Evolutionary conservation across 2,797 vertebrate genomes (phyloP).

Genomic region (Triplophysa bombifrons): DNA sequence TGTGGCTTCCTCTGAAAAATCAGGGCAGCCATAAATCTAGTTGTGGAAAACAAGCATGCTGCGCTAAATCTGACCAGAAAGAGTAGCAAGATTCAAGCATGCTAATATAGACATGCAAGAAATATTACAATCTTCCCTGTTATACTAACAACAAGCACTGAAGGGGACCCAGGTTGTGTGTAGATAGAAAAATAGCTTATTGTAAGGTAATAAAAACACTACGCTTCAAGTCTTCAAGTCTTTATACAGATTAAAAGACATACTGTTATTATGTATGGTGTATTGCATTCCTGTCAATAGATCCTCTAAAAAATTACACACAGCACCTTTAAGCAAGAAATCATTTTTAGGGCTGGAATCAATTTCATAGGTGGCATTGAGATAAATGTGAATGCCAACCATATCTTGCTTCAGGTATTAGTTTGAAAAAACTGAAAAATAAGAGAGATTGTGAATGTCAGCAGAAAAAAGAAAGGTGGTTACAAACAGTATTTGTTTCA

Average conservation of each 20-base stretch:
- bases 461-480: too few species aligned
- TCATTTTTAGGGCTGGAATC: background rate
- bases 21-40: background rate
- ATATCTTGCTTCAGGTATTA: background rate
- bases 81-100: background rate
- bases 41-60: background rate
- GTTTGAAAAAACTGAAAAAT: background rate
- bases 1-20: conserved; percentile 20
- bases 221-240: too few species aligned
- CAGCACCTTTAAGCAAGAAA: background rate
- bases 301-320: too few species aligned
- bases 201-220: too few species aligned
- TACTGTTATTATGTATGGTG: too few species aligned
- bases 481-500: too few species aligned
- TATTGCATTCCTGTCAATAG: too few species aligned
- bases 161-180: too few species aligned
- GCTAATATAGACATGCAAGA: too few species aligned
- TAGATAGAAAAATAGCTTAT: background rate
- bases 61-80: background rate
- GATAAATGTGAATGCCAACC: background rate
- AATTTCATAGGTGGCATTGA: background rate
- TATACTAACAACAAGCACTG: background rate
- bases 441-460: too few species aligned
- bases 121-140: background rate
- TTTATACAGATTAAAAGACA: too few species aligned